A percentile compares a stretch with the other conserved stretches of the same genome.
phyloP scores from a whole-genome alignment of 2,113 vertebrate genomes.

The Scopus umbretta region DNA sequence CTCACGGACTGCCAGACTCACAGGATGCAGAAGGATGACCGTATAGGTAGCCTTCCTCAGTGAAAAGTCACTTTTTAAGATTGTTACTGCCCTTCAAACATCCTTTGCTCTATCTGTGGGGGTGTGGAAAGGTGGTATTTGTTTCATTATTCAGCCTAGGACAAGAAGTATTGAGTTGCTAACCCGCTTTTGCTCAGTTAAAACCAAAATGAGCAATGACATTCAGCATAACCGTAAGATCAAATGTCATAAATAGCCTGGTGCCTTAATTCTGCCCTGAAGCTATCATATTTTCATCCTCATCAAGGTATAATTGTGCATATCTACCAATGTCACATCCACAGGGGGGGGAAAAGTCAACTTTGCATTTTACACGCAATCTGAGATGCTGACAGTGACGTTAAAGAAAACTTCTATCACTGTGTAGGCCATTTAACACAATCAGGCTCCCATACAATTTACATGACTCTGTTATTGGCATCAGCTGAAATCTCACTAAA shows the following conservation, averaged over 20 bases:
- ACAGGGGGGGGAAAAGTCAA: accelerated
- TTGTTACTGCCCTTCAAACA: neutral
- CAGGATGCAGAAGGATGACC: neutral
- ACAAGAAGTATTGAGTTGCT: neutral
- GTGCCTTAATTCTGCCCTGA: neutral
- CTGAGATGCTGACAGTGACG: neutral
- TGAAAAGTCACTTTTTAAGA: neutral
- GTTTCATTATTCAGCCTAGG: neutral
- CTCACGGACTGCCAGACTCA: neutral
- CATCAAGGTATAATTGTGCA: neutral
- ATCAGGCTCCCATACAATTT: neutral
- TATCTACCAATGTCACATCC: neutral
- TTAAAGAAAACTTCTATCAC: neutral
- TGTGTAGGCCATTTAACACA: neutral
- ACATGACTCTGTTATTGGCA: neutral
- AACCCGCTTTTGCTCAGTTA: neutral
- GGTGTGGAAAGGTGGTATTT: neutral
- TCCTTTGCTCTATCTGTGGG: neutral
- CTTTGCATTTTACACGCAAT: neutral
- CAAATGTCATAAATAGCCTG: neutral
- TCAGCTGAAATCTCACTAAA: neutral
- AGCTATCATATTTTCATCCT: neutral
- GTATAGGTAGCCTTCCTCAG: neutral
- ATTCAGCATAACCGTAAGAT: neutral
- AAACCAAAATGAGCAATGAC: neutral